Evolutionary conservation across 2,888 invertebrate genomes (phyloP).

Genomic region (Drosophila quasianomalipes): DNA sequence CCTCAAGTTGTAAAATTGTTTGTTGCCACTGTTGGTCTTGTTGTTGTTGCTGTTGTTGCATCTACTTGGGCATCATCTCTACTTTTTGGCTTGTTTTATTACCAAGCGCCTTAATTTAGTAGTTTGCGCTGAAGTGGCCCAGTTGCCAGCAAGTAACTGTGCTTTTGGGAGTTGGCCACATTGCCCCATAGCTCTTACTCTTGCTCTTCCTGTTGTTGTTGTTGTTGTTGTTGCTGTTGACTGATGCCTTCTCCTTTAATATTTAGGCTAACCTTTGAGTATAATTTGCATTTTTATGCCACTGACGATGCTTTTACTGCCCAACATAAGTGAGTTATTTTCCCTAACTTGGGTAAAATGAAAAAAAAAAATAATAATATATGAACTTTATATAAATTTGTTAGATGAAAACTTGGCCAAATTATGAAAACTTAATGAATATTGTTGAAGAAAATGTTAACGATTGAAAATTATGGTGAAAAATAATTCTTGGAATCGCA

Average conservation of each 20-base stretch:
- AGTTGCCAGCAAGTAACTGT: conserved; percentile 60
- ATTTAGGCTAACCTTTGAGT: conserved; percentile 48
- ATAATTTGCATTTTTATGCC: conserved; percentile 70
- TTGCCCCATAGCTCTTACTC: neutral
- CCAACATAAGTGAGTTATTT: conserved; percentile 43
- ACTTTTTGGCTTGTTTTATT: conserved; percentile 67
- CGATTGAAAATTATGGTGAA: neutral
- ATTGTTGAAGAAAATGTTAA: neutral
- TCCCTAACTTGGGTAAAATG: neutral
- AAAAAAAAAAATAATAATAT: neutral
- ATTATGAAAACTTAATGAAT: neutral
- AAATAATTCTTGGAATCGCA: neutral
- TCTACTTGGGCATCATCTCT: conserved; percentile 44
- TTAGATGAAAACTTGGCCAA: neutral
- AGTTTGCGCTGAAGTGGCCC: conserved; percentile 62
- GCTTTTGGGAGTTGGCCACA: conserved; percentile 60
- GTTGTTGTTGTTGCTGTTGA: conserved; percentile 11
- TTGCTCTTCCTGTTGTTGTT: conserved; percentile 8
- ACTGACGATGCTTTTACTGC: conserved; percentile 22
- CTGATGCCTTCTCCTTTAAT: conserved; percentile 44
- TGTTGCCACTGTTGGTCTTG: conserved; percentile 22
- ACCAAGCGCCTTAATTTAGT: conserved; percentile 73
- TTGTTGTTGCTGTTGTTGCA: conserved; percentile 12
- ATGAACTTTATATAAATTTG: conserved; percentile 13
- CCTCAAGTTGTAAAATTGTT: conserved; percentile 76